These are phyloP conservation scores for Etheostoma perlongum DNA, from an alignment of 2,797 vertebrate species.

Conservation along the genomic window DNA sequence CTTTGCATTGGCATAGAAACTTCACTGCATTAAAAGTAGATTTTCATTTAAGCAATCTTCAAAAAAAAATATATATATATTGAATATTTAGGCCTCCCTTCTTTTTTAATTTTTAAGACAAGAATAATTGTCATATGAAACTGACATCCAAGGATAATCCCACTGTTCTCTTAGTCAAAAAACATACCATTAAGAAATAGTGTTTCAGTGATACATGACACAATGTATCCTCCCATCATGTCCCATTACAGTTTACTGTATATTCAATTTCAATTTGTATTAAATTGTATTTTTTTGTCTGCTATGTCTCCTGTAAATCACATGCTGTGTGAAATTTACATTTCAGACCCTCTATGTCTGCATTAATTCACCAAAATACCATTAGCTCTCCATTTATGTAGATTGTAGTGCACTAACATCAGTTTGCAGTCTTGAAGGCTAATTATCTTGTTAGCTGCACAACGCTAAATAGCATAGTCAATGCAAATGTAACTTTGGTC, in stretches of 20 bases:
- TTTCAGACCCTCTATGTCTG: not conserved
- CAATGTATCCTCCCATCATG: not conserved
- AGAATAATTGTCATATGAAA: conserved; percentile 11
- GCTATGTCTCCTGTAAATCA: not conserved
- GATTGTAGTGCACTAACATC: not conserved
- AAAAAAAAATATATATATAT: not conserved
- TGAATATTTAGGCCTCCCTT: too few relatives aligned
- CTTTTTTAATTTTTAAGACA: not conserved
- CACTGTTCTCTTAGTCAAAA: not conserved
- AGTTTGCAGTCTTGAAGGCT: not conserved
- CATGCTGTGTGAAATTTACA: not conserved
- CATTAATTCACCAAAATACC: not conserved
- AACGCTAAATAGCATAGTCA: not conserved
- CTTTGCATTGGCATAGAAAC: conserved; percentile 1
- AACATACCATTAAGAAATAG: not conserved
- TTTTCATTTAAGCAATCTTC: not conserved
- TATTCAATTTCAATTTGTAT: not conserved
- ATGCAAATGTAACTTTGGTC: not conserved
- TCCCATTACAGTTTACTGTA: not conserved
- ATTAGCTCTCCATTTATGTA: not conserved
- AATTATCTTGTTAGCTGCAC: not conserved
- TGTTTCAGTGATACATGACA: not conserved
- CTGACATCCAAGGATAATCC: not conserved
- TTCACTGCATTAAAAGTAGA: not conserved
- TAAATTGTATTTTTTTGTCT: not conserved